Base-by-base conservation (phyloP, 2,797 vertebrate species). In the Amblyraja radiata region DNA sequence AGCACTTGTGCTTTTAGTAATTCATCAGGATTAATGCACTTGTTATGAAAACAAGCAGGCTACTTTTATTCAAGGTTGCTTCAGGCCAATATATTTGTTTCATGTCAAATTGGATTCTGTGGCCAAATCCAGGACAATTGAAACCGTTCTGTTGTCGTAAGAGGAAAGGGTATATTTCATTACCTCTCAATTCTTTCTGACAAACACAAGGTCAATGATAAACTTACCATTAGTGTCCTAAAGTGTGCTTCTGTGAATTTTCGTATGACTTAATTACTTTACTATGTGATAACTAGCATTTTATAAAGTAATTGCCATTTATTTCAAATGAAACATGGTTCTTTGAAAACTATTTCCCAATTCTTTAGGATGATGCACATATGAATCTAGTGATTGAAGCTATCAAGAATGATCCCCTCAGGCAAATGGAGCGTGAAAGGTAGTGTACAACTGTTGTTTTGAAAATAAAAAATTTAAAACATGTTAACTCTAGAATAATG, bases 371-470 rank as follows among this genome's bases (percentile, higher is more conserved):
- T 94, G 98, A 99, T 95, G 94, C 97, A 54, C 97, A 96, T 94
- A 95, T 97, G 1, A 98, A 97, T 92, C 96, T 99, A 95, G 95
- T 99, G 84, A 97, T 97, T 25, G 98, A 99, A 96, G 98, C 98
- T 93, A 98, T 99, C 94, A 99, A 99, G 96, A 99, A 98, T 32
- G 98, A 99, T 96, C 96, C 95, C 93, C 97, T 99, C 93, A 97
- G 98, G 94, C 97, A 98, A 96, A 98, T 98, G 97, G 98, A 99
- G 95, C 95, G 96, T 95, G 97, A 99, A 93, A 96, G 98, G 98
- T 99, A 97, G 94, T 91, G 36, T 65, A 92, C 39, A 39, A 74
- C 23, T 92, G 68, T 65, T 68, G 65, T 74, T 73, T 74, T 54
- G 90, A 23, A 76, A 91, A 92, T 6, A n/a, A 92, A n/a, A 6